Base-by-base conservation (phyloP, 2,113 vertebrate genomes). In the Psittacara wagleri region DNA sequence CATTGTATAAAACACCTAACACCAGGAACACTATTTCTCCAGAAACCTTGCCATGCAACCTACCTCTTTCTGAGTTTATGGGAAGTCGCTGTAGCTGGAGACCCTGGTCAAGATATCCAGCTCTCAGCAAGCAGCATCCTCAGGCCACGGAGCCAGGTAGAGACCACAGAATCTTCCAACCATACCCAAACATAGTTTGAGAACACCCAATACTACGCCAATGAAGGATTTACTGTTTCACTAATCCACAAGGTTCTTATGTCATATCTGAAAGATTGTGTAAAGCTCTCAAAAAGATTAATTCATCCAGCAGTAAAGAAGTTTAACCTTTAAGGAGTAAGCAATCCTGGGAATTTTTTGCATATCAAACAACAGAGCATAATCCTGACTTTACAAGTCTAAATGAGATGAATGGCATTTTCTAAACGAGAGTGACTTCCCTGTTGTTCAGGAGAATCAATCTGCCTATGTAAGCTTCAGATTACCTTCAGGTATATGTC, bases 331-430 rank as follows among this genome's bases (percentile, higher is more conserved):
- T 73, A 64, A 88, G 68, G 48, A 61, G 25, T 24, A 72, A 85
- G 52, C 74, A 87, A 37, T 35, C 51, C 57, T 15, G 19, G 10
- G 3, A 11, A 63, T 51, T 78, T 70, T 82, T 46, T 68, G 22
- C 73, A 15, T 39, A 51, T 73, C 70, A 80, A 94, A 66, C 67
- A 90, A 16, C 2, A 19, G 33, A 73, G 67, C 37, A 17, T 46
- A 64, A 80, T 19, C 54, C 49, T 16, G 27, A 80, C 52, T 52
- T 44, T 55, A 13, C 37, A 59, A 28, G 29, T 29, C 23, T 63
- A 52, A 79, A 94, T 37, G 49, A 92, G 88, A 83, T 39, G 49
- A 92, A 80, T 77, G 85, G 80, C 37, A 80, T 86, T 77, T 94
- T 22, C 75, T 54, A 76, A 69, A 79, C 13, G 39, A 62, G 44